phyloP scores from a whole-genome alignment of 2,888 invertebrate species.

The Synanthedon myopaeformis region DNA sequence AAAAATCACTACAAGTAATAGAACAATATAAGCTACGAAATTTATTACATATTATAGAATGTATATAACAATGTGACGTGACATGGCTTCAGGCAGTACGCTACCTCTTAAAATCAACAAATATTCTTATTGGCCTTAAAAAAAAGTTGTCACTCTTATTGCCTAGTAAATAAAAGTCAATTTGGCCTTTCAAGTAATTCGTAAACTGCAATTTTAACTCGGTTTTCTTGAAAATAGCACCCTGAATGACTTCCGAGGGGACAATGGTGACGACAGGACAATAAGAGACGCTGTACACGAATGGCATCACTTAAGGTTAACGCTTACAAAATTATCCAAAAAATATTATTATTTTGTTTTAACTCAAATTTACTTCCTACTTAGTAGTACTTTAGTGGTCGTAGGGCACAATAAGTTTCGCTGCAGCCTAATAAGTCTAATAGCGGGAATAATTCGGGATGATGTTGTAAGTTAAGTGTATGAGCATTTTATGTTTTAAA shows the following conservation, averaged over 20 bases:
- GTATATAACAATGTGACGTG: not conserved
- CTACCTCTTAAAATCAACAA: not conserved
- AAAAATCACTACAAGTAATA: too few relatives aligned
- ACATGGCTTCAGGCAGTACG: not conserved
- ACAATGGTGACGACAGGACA: constrained; percentile 4
- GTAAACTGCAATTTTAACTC: not conserved
- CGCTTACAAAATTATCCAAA: not conserved
- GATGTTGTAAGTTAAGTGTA: too few relatives aligned
- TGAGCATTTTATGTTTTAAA: too few relatives aligned
- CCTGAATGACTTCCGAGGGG: constrained; percentile 4
- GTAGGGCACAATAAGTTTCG: too few relatives aligned
- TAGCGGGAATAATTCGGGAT: too few relatives aligned
- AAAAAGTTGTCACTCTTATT: not conserved
- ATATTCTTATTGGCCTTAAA: not conserved
- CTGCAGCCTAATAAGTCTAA: too few relatives aligned
- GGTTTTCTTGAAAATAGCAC: constrained; percentile 1
- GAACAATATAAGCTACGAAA: not conserved
- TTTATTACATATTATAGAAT: not conserved
- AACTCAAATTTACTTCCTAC: too few relatives aligned
- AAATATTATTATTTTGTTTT: too few relatives aligned
- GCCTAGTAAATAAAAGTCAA: not conserved
- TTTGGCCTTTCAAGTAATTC: not conserved
- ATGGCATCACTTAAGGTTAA: not conserved
- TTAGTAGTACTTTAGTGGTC: too few relatives aligned
- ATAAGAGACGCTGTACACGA: constrained; percentile 1